Base-by-base conservation (phyloP, 2,888 invertebrate genomes). In the Pyrocoelia pectoralis region DNA sequence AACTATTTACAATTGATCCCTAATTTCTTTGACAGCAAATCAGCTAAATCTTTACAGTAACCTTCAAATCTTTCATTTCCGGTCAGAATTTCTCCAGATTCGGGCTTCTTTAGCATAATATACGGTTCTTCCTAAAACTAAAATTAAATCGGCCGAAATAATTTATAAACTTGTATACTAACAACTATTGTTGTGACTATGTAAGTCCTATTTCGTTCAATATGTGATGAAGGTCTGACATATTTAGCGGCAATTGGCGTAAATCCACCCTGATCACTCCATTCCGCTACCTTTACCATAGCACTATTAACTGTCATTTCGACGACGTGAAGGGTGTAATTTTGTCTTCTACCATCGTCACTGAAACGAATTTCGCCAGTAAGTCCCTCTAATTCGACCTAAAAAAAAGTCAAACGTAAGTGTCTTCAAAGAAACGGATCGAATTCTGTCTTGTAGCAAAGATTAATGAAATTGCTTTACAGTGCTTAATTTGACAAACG, bases 221-320 rank as follows among this genome's bases (percentile, higher is more conserved):
- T 89, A 63, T 90, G 89, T 2, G 86, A 83, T 12, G 89, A 88
- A 0, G 92, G 88, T 64, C 92, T 86, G 28, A 89, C 87, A 74
- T 91, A 91, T 80, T 92, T 94, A 4, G 92, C 89, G 2, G 92
- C 88, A 18, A 90, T 85, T 0, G 92, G 85, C 65, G 86, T 88
- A 70, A 95, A 87, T 2, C 94, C 94, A 14, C 86, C 85, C 68
- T 88, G 88, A 73, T 95, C 94, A 13, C 89, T 91, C 95, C 95
- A 95, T 76, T 93, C 92, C 14, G 93, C 95, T 5, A 95, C 92
- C 86, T 95, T 94, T 13, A 95, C 89, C 91, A 95, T 92, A 19
- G 94, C 93, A 76, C 95, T 94, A 76, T 95, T 94, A 59, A 95
- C 92, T 2, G 96, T 95, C 93, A 97, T 94, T 82, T 96, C 93